Base-by-base conservation (phyloP, 2,113 vertebrate genomes). In the Neodontobutis hainanensis region DNA sequence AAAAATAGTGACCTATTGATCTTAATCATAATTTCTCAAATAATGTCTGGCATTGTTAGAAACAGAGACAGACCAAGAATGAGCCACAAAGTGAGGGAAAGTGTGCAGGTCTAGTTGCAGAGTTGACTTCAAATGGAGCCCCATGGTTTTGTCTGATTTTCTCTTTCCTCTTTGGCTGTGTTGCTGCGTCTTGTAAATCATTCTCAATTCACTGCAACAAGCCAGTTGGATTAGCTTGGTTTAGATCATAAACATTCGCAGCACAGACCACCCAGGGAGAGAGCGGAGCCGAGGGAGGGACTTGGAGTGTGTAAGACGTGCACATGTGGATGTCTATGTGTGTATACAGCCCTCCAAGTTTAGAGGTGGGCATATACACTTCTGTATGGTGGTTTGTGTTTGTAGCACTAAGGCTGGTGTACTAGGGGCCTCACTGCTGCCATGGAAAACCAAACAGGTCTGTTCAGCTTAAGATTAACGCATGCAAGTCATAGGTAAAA, bases 191-290 rank as follows among this genome's bases (percentile, higher is more conserved):
- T 89, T 92, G 90, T 93, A 93, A 94, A 93, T 94, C 91, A 94
- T 93, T 93, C 90, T 91, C 90, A 89, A 88, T 91, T 92, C 93
- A 85, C 87, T 90, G 90, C 89, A 93, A 93, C 91, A 93, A 92
- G 92, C 93, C 91, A 92, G 91, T 92, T 91, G 91, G 93, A 94
- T 93, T 92, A 93, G 89, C 88, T 92, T 85, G 89, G 90, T 90
- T 92, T 90, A 91, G 89, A 92, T 92, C 92, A 93, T 93, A 94
- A 94, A 93, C 92, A 93, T 92, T 91, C 85, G 87, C 85, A 85
- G 86, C 88, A 51, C 89, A 75, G 93, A 93, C 93, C 93, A 93
- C 93, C 93, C 92, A 92, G 85, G 64, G 81, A 89, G 92, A 55
- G 75, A 74, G 72, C 71, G 50, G 60, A 86, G 89, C 81, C 72